Base-by-base conservation (phyloP, 30 jellyfish, hydroid and myxozoan genomes). In the Cassiopea xamachana region DNA sequence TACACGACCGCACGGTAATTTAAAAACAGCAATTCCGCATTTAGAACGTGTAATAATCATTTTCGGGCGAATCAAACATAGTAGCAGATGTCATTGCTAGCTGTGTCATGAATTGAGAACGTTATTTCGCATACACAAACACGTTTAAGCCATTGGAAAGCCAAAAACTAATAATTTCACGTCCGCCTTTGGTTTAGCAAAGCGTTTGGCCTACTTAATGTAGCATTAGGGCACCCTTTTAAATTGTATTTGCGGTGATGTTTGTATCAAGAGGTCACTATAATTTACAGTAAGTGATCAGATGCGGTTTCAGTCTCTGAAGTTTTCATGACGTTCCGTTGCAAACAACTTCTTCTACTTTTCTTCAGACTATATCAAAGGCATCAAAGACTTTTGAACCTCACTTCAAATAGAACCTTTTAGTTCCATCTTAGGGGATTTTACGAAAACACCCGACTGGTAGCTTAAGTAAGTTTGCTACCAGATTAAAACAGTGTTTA, bases 101-200 rank as follows among this genome's bases (percentile, higher is more conserved):
- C 58, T 15, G 80, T 27, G 15, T 18, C 58, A 71, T 71, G 17
- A 19, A 71, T 7, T 71, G 80, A n/a, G 5, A 71, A 71, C 80
- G 55, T 43, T 71, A 71, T 16, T 64, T 64, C 74, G 74, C 74
- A 64, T 64, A 64, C 74, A 64, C 43, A 64, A 64, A 17, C 74
- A 17, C 39, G 15, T 17, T 64, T 64, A 64, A 64, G 74, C 74
- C 74, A 64, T 64, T 64, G 74, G 27, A 64, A 64, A 64, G 43
- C 74, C 74, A 64, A 64, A 64, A 64, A 64, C 74, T 64, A 64
- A 64, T 64, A 64, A 64, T 64, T 13, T 64, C 74, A 64, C 74
- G 74, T 64, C 74, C 74, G 74, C 74, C 55, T 71, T 71, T 71
- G 80, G 80, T 71, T 71, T 71, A 71, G 55, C 80, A 71, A 71